phyloP scores from a whole-genome alignment of 2,797 vertebrate genomes.

The Brachyalestes nurse region DNA sequence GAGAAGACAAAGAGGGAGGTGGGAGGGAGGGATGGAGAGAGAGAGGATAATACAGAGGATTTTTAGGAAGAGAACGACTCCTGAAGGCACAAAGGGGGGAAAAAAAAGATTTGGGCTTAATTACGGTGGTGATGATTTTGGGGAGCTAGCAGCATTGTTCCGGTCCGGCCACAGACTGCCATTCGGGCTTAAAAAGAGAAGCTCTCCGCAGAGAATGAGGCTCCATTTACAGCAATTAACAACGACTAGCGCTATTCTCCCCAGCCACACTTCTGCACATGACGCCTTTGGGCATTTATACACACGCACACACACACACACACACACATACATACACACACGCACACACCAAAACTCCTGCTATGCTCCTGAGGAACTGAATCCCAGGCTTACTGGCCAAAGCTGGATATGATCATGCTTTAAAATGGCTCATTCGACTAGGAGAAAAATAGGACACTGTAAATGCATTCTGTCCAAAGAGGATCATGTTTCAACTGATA shows the following conservation, averaged over 20 bases:
- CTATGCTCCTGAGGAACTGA: not conserved
- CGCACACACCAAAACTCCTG: not conserved
- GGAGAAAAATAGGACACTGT: conserved; percentile 3
- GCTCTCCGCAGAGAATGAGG: conserved; percentile 22
- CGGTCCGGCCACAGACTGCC: conserved; percentile 48
- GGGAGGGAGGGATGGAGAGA: conserved; percentile 47
- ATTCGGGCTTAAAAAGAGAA: conserved; percentile 38
- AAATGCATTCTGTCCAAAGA: not conserved
- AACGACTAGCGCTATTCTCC: conserved; percentile 11
- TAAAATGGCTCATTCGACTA: not conserved
- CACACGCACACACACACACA: conserved; percentile 4
- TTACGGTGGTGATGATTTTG: conserved; percentile 60
- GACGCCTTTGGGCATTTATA: conserved; percentile 14
- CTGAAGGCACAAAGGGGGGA: conserved; percentile 57
- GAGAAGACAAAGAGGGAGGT: conserved; percentile 67
- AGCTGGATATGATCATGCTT: conserved; percentile 7
- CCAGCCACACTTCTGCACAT: conserved; percentile 28
- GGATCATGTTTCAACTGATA: not conserved
- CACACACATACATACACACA: conserved; percentile 2
- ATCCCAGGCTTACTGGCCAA: not conserved
- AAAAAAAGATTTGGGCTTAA: conserved; percentile 59
- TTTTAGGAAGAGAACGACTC: conserved; percentile 62
- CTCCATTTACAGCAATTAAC: conserved; percentile 46
- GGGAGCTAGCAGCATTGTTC: conserved; percentile 63
- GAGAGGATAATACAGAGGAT: conserved; percentile 65